These are phyloP conservation scores for Megaceryle torquata DNA, from an alignment of 2,113 vertebrate species.

Conservation along the genomic window DNA sequence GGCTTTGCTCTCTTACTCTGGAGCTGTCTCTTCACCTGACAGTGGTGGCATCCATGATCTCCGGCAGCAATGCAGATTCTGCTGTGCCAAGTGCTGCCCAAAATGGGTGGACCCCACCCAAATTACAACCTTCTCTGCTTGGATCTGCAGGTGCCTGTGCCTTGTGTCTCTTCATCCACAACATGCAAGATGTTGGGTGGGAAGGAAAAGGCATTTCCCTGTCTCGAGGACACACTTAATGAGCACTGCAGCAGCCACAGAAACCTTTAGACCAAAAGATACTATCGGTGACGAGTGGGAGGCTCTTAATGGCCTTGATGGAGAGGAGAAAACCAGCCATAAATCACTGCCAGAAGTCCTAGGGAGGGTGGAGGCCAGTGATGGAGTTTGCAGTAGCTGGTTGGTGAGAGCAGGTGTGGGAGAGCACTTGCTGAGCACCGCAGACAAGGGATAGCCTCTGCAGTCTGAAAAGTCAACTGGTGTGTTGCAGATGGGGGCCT, in stretches of 20 bases:
- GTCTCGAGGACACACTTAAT: background rate
- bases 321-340: background rate
- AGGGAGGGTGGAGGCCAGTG: background rate
- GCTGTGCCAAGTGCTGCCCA: background rate
- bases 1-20: background rate
- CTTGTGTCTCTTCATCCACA: fast-evolving
- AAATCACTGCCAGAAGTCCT: background rate
- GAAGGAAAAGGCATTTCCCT: background rate
- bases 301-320: background rate
- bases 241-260: background rate
- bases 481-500: background rate
- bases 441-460: background rate
- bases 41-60: background rate
- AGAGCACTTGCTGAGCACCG: background rate
- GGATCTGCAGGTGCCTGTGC: background rate
- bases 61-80: background rate
- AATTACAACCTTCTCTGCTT: background rate
- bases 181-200: background rate
- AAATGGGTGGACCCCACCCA: background rate
- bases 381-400: background rate
- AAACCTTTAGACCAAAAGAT: background rate
- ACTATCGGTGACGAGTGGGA: background rate
- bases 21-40: background rate
- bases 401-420: background rate
- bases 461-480: background rate